Evolutionary conservation across 2,113 vertebrate species (phyloP), one percentile per base, ranked within the genome.

Genomic region (Ammospiza caudacuta): DNA sequence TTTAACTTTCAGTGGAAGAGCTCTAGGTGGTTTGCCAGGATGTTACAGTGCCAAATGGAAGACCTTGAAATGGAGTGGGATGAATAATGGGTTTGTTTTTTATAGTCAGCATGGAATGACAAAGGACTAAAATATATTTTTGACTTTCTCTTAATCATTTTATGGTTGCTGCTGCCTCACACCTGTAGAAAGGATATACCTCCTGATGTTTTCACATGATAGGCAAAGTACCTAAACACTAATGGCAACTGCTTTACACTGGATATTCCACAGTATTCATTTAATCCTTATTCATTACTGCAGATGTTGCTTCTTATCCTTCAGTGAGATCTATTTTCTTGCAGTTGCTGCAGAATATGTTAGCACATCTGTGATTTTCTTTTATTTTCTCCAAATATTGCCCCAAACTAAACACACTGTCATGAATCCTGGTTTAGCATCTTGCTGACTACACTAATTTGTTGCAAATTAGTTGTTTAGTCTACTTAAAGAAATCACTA

Each of bases 281-380:
- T 83, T 73, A 73, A 33, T 73, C 37, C 64, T 33, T 69, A 51
- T 73, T 94, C 37, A 19, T 90, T 79, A 46, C 41, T 87, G 63
- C 69, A 97, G 81, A 87, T 92, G 94, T 91, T 89, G 54, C 37
- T 83, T 29, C 46, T 82, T 92, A 84, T 58, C 31, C n/a, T 90
- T 85, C 70, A 83, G 23, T 80, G 51, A 69, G 46, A 79, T 61
- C 21, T 29, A 41, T 58, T 82, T 28, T 64, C 39, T 37, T 91
- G 66, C 41, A 52, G n/a, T 64, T 92, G 37, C 46, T 72, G 18
- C 39, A 25, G 63, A 92, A 72, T 78, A 75, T 74, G 37, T 76
- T 62, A 76, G 19, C 46, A 87, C 62, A 95, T 72, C 62, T 89
- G 81, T 64, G 74, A 57, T 79, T 83, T 47, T 81, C 61, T 91